Evolutionary conservation across 2,797 vertebrate genomes (phyloP).

Genomic region (Amazona finschi): DNA sequence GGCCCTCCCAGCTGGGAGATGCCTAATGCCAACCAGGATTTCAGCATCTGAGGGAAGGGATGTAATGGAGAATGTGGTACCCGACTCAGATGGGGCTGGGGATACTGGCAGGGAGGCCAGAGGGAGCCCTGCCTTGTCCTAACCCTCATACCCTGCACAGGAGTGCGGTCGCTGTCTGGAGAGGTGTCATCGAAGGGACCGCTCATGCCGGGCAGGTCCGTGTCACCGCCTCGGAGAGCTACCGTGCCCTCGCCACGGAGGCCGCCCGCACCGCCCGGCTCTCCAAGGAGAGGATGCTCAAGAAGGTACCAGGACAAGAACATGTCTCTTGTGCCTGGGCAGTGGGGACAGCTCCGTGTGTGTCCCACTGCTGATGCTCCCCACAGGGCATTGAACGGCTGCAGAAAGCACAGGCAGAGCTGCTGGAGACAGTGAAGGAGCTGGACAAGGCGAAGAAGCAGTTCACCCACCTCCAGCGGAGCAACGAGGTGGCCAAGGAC

Average conservation of each 20-base stretch:
- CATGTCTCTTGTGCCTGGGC: not conserved
- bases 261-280: constrained; percentile 75
- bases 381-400: constrained; percentile 82
- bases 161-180: constrained; percentile 83
- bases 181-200: constrained; percentile 82
- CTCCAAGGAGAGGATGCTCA: constrained; percentile 81
- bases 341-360: not conserved
- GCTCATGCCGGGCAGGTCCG: constrained; percentile 75
- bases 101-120: not conserved
- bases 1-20: not conserved
- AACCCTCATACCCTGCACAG: constrained; percentile 35
- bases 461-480: constrained; percentile 82
- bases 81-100: fast-evolving
- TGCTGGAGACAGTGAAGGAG: constrained; percentile 84
- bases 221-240: constrained; percentile 79
- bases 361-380: fast-evolving
- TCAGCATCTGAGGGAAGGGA: not conserved
- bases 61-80: not conserved
- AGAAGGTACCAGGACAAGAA: constrained; percentile 71
- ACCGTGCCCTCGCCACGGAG: constrained; percentile 73
- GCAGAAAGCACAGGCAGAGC: constrained; percentile 81
- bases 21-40: not conserved
- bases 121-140: fast-evolving
- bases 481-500: constrained; percentile 80
- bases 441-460: constrained; percentile 85